Evolutionary conservation across 2,888 invertebrate species (phyloP), one percentile per base, ranked within the genome.

Genomic region (Argyresthia goedartella): DNA sequence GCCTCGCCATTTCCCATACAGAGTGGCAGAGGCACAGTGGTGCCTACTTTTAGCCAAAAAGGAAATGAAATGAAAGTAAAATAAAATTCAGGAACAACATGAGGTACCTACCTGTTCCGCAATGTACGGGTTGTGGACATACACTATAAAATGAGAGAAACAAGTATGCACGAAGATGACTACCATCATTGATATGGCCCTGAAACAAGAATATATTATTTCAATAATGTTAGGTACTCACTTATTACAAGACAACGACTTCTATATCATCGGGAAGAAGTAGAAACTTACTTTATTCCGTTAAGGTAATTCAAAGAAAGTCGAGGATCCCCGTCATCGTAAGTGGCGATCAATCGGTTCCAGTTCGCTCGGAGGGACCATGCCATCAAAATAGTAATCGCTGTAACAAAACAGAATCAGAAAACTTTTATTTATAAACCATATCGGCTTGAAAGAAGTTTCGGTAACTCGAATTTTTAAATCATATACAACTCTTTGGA

Each of bases 281-380:
- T 25, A 25, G 6, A 25, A 25, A 25, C 49, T 62, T 54, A 78
- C 79, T 76, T 66, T 42, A 71, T 8, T 0, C 80, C 79, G 50
- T 78, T 75, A 8, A 77, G 59, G 0, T 77, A 71, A 0, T 60
- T 53, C 0, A 80, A 64, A 0, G 70, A 53, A 4, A 71, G 61
- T 0, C 68, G 60, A 1, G 72, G 69, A 59, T 77, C 75, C 0
- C 69, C 69, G 11, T 66, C 65, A 8, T 69, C 70, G 55, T 69
- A 60, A 0, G 57, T 56, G 3, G 67, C 62, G 0, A 64, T 65
- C 52, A 81, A 66, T 1, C 73, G 67, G 0, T 58, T 60, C 73
- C 76, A 77, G 66, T 79, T 81, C 25, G 52, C 56, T 8, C 65
- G 63, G 6, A 76, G 1, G 0, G 80, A 80, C 80, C 80, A 81